These are phyloP conservation scores for Ceratosolen fusciceps DNA, from an alignment of 1,140 invertebrate genomes.

Conservation along the genomic window DNA sequence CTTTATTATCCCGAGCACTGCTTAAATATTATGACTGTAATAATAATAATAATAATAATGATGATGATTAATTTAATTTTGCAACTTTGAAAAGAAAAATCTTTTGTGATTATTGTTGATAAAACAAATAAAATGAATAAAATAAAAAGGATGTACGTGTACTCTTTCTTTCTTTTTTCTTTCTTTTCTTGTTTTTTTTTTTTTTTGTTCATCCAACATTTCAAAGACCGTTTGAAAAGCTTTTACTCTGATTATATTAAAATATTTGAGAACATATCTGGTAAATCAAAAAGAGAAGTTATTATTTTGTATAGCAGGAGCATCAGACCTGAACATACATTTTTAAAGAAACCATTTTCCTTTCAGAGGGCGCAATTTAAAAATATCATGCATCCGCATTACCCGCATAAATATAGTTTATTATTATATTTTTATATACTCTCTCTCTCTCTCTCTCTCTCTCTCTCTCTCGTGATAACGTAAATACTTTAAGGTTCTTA, in stretches of 20 bases:
- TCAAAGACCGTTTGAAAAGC: not conserved
- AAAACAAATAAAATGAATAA: no score
- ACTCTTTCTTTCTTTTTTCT: no score
- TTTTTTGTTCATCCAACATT: no score
- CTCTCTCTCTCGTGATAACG: not conserved
- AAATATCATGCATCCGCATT: not conserved
- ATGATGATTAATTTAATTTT: no score
- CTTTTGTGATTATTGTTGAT: no score
- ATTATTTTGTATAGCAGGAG: not conserved
- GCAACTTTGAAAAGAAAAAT: no score
- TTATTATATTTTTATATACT: not conserved
- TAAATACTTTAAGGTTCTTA: not conserved
- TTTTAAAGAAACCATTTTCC: constrained; percentile 10
- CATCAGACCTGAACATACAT: constrained; percentile 1
- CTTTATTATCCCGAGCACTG: no score
- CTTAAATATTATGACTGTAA: no score
- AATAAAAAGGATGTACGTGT: no score
- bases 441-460: no score
- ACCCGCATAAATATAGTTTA: not conserved
- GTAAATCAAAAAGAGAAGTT: not conserved
- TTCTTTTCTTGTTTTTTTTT: no score
- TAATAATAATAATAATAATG: no score
- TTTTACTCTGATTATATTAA: constrained; percentile 8
- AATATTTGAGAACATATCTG: constrained; percentile 11
- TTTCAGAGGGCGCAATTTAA: not conserved